Base-by-base conservation (phyloP, 2,797 vertebrate species). In the Picus viridis region DNA sequence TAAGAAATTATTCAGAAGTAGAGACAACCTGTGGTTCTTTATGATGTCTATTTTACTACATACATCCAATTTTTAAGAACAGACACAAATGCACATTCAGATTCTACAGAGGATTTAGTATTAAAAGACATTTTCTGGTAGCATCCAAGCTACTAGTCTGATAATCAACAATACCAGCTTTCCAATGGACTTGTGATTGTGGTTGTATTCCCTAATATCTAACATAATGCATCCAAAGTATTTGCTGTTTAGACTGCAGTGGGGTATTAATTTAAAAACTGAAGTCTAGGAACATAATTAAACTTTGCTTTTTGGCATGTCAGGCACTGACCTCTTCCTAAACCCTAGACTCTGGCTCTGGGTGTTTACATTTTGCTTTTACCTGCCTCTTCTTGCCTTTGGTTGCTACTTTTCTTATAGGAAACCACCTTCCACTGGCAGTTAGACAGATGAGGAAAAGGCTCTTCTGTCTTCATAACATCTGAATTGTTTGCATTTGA, bases 311-410 rank as follows among this genome's bases (percentile, higher is more conserved):
- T 65, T 65, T 87, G 87, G 16, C 7, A 3, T 20, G 53, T 24
- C 87, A 88, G 82, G 34, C 58, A 24, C 58, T 58, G 82, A 71
- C 85, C 76, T 93, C 36, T 27, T 77, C n/a, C 76, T 85, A 64
- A 94, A 57, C 76, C 11, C 12, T 8, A 51, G 26, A 32, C 80
- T 94, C 67, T 83, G 76, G 59, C 69, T 88, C 67, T 72, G 3
- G 26, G 12, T 89, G 82, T 89, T 92, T 93, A 84, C 45, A 47
- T 45, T 90, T 87, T 78, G 29, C 62, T 94, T 85, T 80, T 84
- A 76, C 78, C 85, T 96, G 91, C 54, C 81, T 64, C 64, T 76
- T 90, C 88, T 91, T 94, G 91, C 51, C 83, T 92, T 87, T 79
- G 72, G 77, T 77, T 94, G 64, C 39, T 90, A 68, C 88, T 47